Evolutionary conservation across 2,888 invertebrate species (phyloP).

Genomic region (Pristionchus exspectatus): DNA sequence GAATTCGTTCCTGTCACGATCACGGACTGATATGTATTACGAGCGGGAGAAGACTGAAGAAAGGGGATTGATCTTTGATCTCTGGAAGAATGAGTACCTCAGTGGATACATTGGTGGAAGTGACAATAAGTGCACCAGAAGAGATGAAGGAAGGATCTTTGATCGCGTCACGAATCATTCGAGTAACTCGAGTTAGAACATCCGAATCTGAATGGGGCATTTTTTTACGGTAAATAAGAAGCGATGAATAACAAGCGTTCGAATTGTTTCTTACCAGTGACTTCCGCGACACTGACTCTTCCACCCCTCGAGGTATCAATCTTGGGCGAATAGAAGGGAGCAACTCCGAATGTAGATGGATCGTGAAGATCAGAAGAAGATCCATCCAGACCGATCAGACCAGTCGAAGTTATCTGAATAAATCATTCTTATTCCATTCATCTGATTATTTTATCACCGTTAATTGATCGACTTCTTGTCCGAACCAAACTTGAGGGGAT

Average conservation of each 20-base stretch:
- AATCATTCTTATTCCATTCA: background rate
- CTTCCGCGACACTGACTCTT: constrained; percentile 67
- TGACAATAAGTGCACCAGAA: constrained; percentile 71
- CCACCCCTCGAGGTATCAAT: constrained; percentile 43
- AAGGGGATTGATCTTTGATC: constrained; percentile 41
- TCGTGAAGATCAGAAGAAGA: constrained; percentile 55
- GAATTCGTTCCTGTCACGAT: constrained; percentile 66
- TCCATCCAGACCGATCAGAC: constrained; percentile 73
- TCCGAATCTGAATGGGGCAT: constrained; percentile 60
- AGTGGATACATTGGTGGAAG: constrained; percentile 70
- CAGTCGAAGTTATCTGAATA: constrained; percentile 72
- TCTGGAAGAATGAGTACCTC: background rate
- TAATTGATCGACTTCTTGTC: constrained; percentile 67
- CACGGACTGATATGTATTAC: constrained; percentile 77
- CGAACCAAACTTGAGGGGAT: constrained; percentile 74
- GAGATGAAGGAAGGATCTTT: constrained; percentile 70
- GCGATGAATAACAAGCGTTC: background rate
- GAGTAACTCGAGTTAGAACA: constrained; percentile 64
- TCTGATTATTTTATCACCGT: constrained; percentile 60
- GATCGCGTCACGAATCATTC: constrained; percentile 67
- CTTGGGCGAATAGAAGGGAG: constrained; percentile 27
- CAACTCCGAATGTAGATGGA: background rate
- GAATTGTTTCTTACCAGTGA: constrained; percentile 57
- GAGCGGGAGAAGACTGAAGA: constrained; percentile 54
- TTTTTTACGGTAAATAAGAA: background rate